phyloP scores from a whole-genome alignment of 2,888 invertebrate genomes.

The Drosophila pseudotalamancana region DNA sequence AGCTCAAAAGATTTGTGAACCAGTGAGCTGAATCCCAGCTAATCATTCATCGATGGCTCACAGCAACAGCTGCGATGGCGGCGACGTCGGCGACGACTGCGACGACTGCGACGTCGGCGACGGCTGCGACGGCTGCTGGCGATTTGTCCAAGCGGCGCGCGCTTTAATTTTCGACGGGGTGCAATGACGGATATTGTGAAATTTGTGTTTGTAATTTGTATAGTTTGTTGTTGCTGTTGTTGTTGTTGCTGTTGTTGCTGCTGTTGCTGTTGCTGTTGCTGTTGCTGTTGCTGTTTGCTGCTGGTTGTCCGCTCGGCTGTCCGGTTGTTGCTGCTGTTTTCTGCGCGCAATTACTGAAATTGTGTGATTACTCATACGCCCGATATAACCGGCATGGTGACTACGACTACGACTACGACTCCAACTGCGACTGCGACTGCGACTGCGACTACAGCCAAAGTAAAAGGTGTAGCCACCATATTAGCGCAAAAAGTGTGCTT shows the following conservation, averaged over 20 bases:
- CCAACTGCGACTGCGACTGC: slow-evolving; percentile 27
- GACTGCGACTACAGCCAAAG: slow-evolving; percentile 46
- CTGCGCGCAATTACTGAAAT: slow-evolving; percentile 75
- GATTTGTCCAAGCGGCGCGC: slow-evolving; percentile 66
- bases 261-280: slow-evolving; percentile 7
- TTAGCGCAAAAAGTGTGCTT: slow-evolving; percentile 76
- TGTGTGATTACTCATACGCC: slow-evolving; percentile 78
- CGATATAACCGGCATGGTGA: slow-evolving; percentile 76
- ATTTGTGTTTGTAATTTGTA: slow-evolving; percentile 76
- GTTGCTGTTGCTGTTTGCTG: slow-evolving; percentile 8
- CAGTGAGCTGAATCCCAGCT: slow-evolving; percentile 48
- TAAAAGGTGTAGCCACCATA: slow-evolving; percentile 76
- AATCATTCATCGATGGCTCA: slow-evolving; percentile 51
- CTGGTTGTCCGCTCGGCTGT: slow-evolving; percentile 29
- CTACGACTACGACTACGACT: slow-evolving; percentile 45
- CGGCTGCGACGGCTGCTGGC: slow-evolving; percentile 34
- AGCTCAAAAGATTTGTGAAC: slow-evolving; percentile 33
- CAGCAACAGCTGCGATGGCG: not conserved
- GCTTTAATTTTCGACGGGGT: slow-evolving; percentile 72
- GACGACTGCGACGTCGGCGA: not conserved
- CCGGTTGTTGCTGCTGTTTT: slow-evolving; percentile 49
- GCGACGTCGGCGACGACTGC: not conserved
- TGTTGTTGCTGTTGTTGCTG: slow-evolving; percentile 16
- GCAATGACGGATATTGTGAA: slow-evolving; percentile 81
- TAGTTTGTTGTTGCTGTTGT: slow-evolving; percentile 24